Conservation (phyloP, 2,888 invertebrate genomes). For the Philonicus albiceps region DNA sequence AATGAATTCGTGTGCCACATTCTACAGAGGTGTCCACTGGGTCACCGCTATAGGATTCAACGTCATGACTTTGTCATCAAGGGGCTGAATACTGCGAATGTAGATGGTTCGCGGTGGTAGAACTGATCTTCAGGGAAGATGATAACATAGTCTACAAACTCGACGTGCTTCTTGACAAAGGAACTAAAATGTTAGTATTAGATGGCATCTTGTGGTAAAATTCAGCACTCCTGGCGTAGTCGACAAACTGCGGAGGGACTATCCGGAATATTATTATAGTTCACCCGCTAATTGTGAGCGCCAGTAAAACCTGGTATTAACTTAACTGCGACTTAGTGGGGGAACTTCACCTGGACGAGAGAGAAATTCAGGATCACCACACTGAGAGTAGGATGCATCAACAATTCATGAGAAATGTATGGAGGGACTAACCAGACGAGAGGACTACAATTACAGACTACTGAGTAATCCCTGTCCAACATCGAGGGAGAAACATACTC, state of each 20-base stretch:
- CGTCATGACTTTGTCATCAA: background rate
- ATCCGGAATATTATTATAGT: background rate
- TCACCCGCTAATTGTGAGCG: background rate
- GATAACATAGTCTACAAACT: background rate
- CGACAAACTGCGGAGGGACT: background rate
- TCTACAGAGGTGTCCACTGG: background rate
- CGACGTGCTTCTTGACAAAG: background rate
- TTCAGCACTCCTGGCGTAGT: background rate
- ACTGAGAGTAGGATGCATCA: conserved; percentile 16
- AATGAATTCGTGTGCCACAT: background rate
- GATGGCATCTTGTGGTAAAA: too few relatives aligned
- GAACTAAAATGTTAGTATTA: too few relatives aligned
- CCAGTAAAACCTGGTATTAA: background rate
- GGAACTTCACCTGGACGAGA: background rate
- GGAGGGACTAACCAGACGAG: background rate
- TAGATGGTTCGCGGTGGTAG: background rate
- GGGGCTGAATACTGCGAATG: background rate
- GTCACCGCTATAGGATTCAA: background rate
- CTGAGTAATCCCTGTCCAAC: too few relatives aligned
- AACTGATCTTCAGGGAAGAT: background rate
- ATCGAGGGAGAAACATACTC: too few relatives aligned
- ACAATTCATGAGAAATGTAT: background rate
- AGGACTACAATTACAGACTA: too few relatives aligned
- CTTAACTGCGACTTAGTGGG: background rate
- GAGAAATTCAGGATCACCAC: background rate